Percentiles rank a stretch among this genome's conserved stretches.
Evolutionary conservation across 2,797 vertebrate genomes (phyloP).

Genomic region (Diglossa cyanea): DNA sequence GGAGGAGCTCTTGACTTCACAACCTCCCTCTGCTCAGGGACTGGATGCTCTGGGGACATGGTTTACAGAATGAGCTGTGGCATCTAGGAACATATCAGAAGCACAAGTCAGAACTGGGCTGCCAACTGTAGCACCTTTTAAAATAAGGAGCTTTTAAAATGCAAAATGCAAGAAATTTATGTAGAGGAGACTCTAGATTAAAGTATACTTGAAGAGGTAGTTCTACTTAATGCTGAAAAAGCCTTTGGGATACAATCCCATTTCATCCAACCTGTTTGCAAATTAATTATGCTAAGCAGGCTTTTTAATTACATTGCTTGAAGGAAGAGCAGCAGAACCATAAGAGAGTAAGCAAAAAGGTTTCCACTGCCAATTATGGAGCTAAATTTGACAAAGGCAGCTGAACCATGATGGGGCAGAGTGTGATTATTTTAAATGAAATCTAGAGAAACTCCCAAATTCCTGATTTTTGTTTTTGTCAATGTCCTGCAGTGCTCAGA

Average conservation of each 20-base stretch:
- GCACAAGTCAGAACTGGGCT: not conserved
- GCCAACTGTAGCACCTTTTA: not conserved
- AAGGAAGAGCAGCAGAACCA: conserved; percentile 43
- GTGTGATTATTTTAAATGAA: not conserved
- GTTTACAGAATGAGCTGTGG: not conserved
- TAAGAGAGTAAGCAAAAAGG: not conserved
- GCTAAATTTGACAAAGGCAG: not conserved
- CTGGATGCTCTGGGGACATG: not conserved
- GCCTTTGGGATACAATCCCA: conserved; percentile 46
- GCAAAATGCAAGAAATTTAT: not conserved
- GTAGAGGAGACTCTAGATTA: not conserved
- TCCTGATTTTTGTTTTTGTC: not conserved
- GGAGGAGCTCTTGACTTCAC: not conserved
- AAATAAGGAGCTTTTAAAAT: conserved; percentile 18
- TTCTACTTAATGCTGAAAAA: conserved; percentile 34
- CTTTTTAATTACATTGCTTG: conserved; percentile 62
- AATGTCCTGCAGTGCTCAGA: not conserved
- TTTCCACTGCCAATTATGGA: not conserved
- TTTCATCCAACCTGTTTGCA: conserved; percentile 38
- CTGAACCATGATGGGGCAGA: not conserved
- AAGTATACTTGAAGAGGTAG: not conserved
- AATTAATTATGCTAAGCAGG: conserved; percentile 61
- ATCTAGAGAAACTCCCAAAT: not conserved
- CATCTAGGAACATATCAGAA: not conserved
- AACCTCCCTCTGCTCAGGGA: not conserved